Base-by-base conservation (phyloP, 1,140 invertebrate genomes). In the Drosophila bocki region DNA sequence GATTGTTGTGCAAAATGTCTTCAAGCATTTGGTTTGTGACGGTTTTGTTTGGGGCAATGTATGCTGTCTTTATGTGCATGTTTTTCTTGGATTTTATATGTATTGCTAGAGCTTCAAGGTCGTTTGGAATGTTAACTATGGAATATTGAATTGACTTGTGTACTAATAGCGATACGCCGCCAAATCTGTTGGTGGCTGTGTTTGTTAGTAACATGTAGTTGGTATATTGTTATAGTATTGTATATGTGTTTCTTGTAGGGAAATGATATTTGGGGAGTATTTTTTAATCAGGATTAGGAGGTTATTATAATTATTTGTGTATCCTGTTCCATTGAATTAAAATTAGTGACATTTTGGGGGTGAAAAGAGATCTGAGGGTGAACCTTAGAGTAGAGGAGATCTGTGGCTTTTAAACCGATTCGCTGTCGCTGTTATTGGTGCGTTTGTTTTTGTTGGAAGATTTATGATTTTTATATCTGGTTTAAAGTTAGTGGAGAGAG, bases 261-360 rank as follows among this genome's bases (percentile, higher is more conserved):
- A 0, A 11, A 42, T 17, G n/a, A 42, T 17, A 17, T 42, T 8
- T 1, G 41, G n/a, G 8, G n/a, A 42, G 41, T 42, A 9, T 19
- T 45, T 17, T 45, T 45, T 45, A 2, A 19, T 44, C 17, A 77
- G 19, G 29, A 68, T 50, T 15, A 53, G 19, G 39, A 77, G 41
- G 12, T 80, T 37, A 44, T 54, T 76, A 39, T 65, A 76, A 57
- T 71, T 79, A 50, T 79, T 76, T 33, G 13, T 7, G 37, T 69
- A 75, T 39, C 65, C 72, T 62, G 29, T 70, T 76, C 51, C 65
- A 79, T 60, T 76, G 77, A 26, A 76, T 48, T 47, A 79, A 29
- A 37, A 45, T 54, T 42, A 59, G 29, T 12, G 17, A 22, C 22
- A 22, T 22, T 22, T 22, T 22, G 22, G 22, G 22, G 22, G 22